Conservation (phyloP, 2,797 vertebrate species). For the Gouania willdenowi region DNA sequence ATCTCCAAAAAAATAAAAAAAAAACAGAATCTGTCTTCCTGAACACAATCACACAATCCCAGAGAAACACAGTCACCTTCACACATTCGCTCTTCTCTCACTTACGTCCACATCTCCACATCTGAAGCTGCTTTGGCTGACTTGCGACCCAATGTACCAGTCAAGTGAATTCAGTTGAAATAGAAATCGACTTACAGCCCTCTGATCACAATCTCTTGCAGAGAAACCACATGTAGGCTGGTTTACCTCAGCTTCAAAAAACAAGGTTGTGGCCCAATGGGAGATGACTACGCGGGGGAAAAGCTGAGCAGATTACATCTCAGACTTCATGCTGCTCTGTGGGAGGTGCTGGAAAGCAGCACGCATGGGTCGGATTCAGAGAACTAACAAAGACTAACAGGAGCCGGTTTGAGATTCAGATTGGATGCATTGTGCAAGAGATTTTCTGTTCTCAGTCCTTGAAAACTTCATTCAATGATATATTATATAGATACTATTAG, state of each 20-base stretch:
- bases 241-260: conserved; percentile 50
- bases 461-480: neutral
- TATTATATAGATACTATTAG: neutral
- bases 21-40: neutral
- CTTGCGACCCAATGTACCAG: conserved; percentile 59
- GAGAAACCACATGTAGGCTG: conserved; percentile 33
- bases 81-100: conserved; percentile 12
- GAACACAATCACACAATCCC: neutral
- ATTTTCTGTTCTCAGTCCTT: conserved; percentile 15
- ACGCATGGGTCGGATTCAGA: conserved; percentile 27
- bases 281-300: conserved; percentile 30
- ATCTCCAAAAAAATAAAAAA: neutral
- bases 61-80: neutral
- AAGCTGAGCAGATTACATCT: conserved; percentile 61
- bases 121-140: conserved; percentile 18
- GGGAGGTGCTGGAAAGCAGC: conserved; percentile 32
- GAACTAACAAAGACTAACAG: conserved; percentile 39
- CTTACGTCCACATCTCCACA: conserved; percentile 6
- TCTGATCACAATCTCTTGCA: conserved; percentile 57
- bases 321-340: conserved; percentile 25
- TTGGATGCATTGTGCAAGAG: conserved; percentile 19
- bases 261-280: conserved; percentile 29
- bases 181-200: conserved; percentile 60
- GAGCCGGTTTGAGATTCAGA: conserved; percentile 29
- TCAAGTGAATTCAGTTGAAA: conserved; percentile 62